phyloP scores from a whole-genome alignment of 2,113 vertebrate species.

The Carettochelys insculpta region DNA sequence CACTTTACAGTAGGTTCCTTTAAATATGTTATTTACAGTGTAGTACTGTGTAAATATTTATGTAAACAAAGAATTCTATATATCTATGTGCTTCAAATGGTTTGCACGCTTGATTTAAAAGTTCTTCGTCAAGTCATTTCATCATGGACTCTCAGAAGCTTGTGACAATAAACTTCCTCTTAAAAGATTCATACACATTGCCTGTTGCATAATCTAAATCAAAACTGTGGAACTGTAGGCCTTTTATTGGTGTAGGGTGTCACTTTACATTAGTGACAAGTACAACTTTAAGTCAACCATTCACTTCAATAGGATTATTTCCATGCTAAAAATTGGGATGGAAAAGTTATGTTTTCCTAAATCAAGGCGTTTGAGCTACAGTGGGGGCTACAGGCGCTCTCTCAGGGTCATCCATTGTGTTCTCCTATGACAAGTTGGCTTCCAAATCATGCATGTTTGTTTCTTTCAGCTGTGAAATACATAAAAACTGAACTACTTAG shows the following conservation, averaged over 20 bases:
- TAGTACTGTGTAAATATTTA: neutral
- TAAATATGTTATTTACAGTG: constrained; percentile 1
- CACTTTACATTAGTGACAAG: neutral
- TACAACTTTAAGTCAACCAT: neutral
- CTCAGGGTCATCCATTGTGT: neutral
- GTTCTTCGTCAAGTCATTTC: neutral
- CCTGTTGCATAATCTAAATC: neutral
- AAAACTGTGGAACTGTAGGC: neutral
- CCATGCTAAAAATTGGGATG: neutral
- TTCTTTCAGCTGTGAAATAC: neutral
- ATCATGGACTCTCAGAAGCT: neutral
- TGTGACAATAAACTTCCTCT: neutral
- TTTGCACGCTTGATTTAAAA: neutral
- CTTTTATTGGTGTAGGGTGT: neutral
- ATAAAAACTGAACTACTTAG: neutral
- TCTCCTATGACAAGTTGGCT: neutral
- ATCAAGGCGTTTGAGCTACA: neutral
- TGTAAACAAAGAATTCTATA: neutral
- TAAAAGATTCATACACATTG: neutral
- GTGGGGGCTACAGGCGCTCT: no score
- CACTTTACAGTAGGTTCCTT: neutral
- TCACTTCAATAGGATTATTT: neutral
- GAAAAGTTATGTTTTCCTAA: neutral
- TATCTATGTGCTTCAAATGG: neutral
- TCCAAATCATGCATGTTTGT: neutral